A percentile compares a stretch with the other conserved stretches of the same genome.
Conservation (phyloP, 2,797 vertebrate genomes). For the Mus spretus region DNA sequence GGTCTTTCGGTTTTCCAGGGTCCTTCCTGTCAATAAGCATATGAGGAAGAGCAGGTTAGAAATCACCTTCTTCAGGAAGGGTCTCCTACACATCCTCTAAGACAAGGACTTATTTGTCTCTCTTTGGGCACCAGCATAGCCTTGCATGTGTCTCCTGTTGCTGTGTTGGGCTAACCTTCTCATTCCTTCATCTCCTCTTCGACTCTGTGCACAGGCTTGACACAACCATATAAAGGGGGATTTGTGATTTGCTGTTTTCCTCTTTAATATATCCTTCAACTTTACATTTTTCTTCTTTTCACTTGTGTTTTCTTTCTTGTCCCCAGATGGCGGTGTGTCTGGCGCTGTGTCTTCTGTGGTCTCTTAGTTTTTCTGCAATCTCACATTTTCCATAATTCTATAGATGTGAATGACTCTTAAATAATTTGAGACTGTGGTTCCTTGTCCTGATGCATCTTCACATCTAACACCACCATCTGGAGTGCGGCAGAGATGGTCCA, state of each 20-base stretch:
- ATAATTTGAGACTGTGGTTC: background rate
- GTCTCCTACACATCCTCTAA: background rate
- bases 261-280: background rate
- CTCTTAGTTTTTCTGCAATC: background rate
- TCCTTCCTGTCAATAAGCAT: background rate
- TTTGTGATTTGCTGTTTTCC: background rate
- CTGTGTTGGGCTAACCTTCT: background rate
- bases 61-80: background rate
- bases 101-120: background rate
- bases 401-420: background rate
- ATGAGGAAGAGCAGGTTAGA: background rate
- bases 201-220: background rate
- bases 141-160: background rate
- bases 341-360: background rate
- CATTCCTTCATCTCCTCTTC: background rate
- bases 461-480: background rate
- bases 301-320: background rate
- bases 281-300: background rate
- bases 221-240: background rate
- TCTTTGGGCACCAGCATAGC: background rate
- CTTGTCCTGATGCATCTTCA: background rate
- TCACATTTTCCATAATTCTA: background rate
- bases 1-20: background rate
- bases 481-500: background rate
- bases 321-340: background rate